Evolutionary conservation across 1,140 invertebrate species (phyloP), one percentile per base, ranked within the genome.

Genomic region (Ectropis grisescens): DNA sequence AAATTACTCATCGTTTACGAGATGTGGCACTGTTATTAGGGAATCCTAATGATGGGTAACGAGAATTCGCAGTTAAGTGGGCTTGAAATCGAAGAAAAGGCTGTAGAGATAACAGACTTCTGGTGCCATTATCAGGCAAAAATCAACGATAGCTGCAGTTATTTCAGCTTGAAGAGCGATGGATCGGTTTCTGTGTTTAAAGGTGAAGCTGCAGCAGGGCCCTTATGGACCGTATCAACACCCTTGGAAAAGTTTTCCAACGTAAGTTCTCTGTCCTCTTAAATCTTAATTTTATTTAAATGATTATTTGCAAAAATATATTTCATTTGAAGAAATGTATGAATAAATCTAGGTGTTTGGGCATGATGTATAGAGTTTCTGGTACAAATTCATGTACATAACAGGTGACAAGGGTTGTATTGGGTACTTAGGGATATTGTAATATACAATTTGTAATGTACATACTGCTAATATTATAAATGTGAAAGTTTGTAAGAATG

Each of bases 241-340:
- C 89, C 90, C 2, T 78, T 92, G 41, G 89, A 92, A 58, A 88
- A 89, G 62, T 86, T 86, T 50, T 87, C 90, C 12, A 92, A 91
- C 81, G 91, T 90, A 74, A 82, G 65, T 67, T 14, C 5, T 19
- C 12, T 26, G 11, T 22, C n/a, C n/a, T n/a, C n/a, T n/a, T n/a
- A n/a, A n/a, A 13, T 32, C 12, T 15, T 34, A 31, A 29, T 27
- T 85, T 86, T 32, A 24, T 61, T 25, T 24, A 2, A 3, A 8
- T 28, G 1, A 13, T 1, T 23, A n/a, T n/a, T n/a, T n/a, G n/a
- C n/a, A n/a, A n/a, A n/a, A n/a, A n/a, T n/a, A n/a, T n/a, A n/a
- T n/a, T n/a, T n/a, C n/a, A n/a, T n/a, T n/a, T n/a, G n/a, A n/a
- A n/a, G n/a, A n/a, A n/a, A n/a, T n/a, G n/a, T n/a, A n/a, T n/a